Evolutionary conservation across 1,140 invertebrate species (phyloP), one percentile per base, ranked within the genome.

Genomic region (Calycopis cecrops): DNA sequence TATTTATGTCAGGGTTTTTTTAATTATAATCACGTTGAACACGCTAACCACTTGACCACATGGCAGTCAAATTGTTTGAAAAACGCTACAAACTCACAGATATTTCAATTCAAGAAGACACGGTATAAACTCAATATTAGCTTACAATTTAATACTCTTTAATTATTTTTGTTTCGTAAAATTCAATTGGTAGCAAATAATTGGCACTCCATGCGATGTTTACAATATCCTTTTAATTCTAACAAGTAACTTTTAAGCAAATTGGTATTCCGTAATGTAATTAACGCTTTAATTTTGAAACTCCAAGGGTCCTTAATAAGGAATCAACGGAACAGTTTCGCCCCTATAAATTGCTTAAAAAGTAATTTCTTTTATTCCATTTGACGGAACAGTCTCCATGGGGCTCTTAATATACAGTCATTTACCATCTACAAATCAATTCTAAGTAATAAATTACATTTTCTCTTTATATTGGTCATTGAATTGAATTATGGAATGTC

Each of bases 91-190:
- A n/a, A n/a, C n/a, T n/a, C n/a, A n/a, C n/a, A n/a, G n/a, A n/a
- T n/a, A n/a, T n/a, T n/a, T n/a, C n/a, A n/a, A n/a, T n/a, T n/a
- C n/a, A n/a, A n/a, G n/a, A n/a, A n/a, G n/a, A n/a, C n/a, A n/a
- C n/a, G n/a, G n/a, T n/a, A n/a, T n/a, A 28, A 28, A 28, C 21
- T 28, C 21, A 28, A 6, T 6, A 28, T 28, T 28, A 3, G 21
- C 6, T 2, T 28, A 28, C 21, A 6, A 28, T 6, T 28, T 28
- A 28, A 28, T 3, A 28, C 40, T 44, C 14, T 44, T 44, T 44
- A 44, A 44, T 44, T 44, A 44, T 44, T 44, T 44, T 44, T 12
- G 17, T 44, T 44, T 44, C 40, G 12, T 44, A 12, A 44, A 16
- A n/a, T n/a, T 12, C 21, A 14, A 44, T 16, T 4, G 4, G 21